Conservation (phyloP, 1,140 invertebrate genomes). For the Drosophila littoralis region DNA sequence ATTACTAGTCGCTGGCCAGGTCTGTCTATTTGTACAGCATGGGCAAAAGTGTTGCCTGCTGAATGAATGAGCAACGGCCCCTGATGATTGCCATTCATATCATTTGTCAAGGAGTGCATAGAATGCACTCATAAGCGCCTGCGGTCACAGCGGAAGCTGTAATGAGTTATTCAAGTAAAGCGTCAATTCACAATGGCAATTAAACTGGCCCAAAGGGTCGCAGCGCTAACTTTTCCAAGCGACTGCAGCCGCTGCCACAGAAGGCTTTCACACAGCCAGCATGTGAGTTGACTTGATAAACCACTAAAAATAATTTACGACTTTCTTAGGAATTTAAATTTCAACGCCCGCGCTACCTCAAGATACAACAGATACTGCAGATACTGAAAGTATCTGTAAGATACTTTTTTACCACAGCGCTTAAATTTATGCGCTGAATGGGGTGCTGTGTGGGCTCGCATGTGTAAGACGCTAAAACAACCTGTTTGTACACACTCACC, state of each 20-base stretch:
- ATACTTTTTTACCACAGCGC: slow-evolving; percentile 63
- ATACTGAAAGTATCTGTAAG: slow-evolving; percentile 54
- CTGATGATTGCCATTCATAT: slow-evolving; percentile 62
- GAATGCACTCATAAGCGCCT: slow-evolving; percentile 58
- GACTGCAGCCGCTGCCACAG: slow-evolving; percentile 43
- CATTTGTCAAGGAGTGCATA: slow-evolving; percentile 78
- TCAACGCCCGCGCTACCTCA: slow-evolving; percentile 57
- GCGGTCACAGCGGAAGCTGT: slow-evolving; percentile 75
- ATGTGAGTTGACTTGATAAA: slow-evolving; percentile 72
- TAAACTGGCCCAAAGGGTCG: slow-evolving; percentile 40
- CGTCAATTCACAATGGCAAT: slow-evolving; percentile 65
- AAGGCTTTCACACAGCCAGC: slow-evolving; percentile 45
- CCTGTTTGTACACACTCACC: slow-evolving; percentile 58
- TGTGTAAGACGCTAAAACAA: slow-evolving; percentile 58
- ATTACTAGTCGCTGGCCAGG: slow-evolving; percentile 59
- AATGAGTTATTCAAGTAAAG: slow-evolving; percentile 75
- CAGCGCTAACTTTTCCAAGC: slow-evolving; percentile 17
- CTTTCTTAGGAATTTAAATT: slow-evolving; percentile 80
- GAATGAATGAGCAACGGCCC: slow-evolving; percentile 66
- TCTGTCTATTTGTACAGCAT: slow-evolving; percentile 70
- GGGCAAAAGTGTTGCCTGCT: slow-evolving; percentile 50
- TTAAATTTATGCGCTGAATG: slow-evolving; percentile 70
- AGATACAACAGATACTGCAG: slow-evolving; percentile 20
- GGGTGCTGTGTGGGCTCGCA: slow-evolving; percentile 43
- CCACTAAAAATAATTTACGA: slow-evolving; percentile 83